Evolutionary conservation across 2,797 vertebrate genomes (phyloP).

Genomic region (Alcedo quadribrachys): DNA sequence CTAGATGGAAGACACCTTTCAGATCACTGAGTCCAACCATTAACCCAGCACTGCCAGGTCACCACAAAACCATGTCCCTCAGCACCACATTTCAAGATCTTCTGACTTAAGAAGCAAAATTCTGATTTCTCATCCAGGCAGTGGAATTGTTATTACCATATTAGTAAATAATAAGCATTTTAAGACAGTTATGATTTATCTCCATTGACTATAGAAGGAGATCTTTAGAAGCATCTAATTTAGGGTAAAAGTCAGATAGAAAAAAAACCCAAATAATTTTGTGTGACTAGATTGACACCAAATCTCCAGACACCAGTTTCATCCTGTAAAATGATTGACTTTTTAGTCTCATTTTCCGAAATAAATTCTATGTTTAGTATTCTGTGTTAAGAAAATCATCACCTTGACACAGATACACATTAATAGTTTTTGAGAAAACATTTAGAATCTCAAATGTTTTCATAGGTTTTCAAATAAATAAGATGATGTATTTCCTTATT

Average conservation of each 20-base stretch:
- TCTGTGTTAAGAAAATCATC: not conserved
- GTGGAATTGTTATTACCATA: not conserved
- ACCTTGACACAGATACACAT: not conserved
- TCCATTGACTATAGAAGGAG: not conserved
- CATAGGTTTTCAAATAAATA: not conserved
- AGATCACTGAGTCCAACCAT: too few species aligned
- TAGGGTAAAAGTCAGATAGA: not conserved
- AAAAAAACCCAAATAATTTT: accelerated
- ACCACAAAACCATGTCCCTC: too few species aligned
- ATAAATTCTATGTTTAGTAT: not conserved
- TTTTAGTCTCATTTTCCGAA: not conserved
- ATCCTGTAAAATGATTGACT: not conserved
- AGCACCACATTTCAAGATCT: too few species aligned
- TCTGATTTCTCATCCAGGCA: not conserved
- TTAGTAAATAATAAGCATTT: not conserved
- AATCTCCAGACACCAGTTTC: not conserved
- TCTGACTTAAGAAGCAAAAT: not conserved
- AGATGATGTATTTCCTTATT: not conserved
- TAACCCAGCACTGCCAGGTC: too few species aligned
- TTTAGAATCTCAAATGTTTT: not conserved
- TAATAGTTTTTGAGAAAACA: not conserved
- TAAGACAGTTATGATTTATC: not conserved
- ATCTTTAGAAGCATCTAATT: not conserved
- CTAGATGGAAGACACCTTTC: too few species aligned
- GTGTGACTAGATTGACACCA: not conserved